These are phyloP conservation scores for Brachionus rubens DNA, from an alignment of 1,140 invertebrate genomes.

Conservation along the genomic window DNA sequence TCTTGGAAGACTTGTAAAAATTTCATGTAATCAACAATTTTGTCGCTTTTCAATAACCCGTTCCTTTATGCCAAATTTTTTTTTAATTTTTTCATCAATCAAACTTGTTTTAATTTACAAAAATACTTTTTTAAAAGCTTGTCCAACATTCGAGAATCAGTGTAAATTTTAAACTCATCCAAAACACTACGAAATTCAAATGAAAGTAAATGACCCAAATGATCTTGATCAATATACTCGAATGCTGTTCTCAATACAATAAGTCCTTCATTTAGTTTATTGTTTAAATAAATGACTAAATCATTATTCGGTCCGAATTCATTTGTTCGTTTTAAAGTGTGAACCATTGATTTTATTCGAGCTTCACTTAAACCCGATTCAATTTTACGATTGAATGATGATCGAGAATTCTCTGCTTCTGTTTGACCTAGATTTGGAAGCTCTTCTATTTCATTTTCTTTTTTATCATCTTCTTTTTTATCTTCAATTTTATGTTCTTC, in stretches of 20 bases:
- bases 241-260: constrained; percentile 25
- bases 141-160: not conserved
- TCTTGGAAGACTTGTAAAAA: constrained; percentile 38
- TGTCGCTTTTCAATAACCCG: constrained; percentile 10
- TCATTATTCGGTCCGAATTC: constrained; percentile 19
- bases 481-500: too few relatives aligned
- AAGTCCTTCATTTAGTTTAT: constrained; percentile 34
- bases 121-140: constrained; percentile 33
- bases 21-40: constrained; percentile 32
- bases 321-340: not conserved
- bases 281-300: constrained; percentile 13
- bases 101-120: not conserved
- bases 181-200: constrained; percentile 30
- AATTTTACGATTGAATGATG: not conserved
- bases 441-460: too few relatives aligned
- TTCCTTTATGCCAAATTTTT: not conserved
- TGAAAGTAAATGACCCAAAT: not conserved
- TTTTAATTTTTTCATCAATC: not conserved
- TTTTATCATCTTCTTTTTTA: too few relatives aligned
- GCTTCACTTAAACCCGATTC: constrained; percentile 9
- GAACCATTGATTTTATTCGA: constrained; percentile 42
- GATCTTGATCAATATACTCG: constrained; percentile 32
- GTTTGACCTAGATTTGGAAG: too few relatives aligned
- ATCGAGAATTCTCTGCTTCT: not conserved
- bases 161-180: constrained; percentile 25